Evolutionary conservation across 2,113 vertebrate species (phyloP).

Genomic region (Isurus oxyrinchus): DNA sequence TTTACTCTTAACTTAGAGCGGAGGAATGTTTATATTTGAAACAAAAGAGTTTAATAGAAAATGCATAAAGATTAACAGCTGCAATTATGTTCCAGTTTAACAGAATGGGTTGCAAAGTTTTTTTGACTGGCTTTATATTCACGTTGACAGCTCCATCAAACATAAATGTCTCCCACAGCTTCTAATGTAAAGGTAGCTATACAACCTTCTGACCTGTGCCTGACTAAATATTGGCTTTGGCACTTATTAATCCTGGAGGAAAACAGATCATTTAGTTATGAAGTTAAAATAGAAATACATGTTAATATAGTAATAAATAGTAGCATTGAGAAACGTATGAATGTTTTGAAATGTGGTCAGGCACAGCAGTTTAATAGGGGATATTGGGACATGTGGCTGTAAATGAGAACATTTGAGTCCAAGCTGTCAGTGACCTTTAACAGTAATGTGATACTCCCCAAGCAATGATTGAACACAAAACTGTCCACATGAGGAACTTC

Average conservation of each 20-base stretch:
- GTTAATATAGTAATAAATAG: slow-evolving; percentile 34
- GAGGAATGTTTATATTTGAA: not conserved
- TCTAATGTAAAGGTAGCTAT: slow-evolving; percentile 43
- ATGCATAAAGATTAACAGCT: not conserved
- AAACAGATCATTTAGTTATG: slow-evolving; percentile 27
- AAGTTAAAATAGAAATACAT: slow-evolving; percentile 18
- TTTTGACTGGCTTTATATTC: not conserved
- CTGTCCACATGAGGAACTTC: not conserved
- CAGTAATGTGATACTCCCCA: slow-evolving; percentile 9
- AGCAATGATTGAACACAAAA: not conserved
- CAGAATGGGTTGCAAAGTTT: not conserved
- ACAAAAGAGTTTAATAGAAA: not conserved
- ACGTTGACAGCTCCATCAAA: slow-evolving; percentile 33
- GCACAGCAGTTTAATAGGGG: not conserved
- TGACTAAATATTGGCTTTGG: slow-evolving; percentile 58
- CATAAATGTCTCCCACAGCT: slow-evolving; percentile 41
- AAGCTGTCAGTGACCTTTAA: slow-evolving; percentile 6
- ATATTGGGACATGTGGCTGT: slow-evolving; percentile 17
- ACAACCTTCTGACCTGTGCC: slow-evolving; percentile 48
- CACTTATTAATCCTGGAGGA: slow-evolving; percentile 46
- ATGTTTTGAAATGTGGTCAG: slow-evolving; percentile 26
- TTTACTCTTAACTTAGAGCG: too few species aligned
- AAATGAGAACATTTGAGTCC: not conserved
- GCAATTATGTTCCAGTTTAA: not conserved
- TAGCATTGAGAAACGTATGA: slow-evolving; percentile 24